Evolutionary conservation across 2,113 vertebrate genomes (phyloP).

Genomic region (Micronisus gabar): DNA sequence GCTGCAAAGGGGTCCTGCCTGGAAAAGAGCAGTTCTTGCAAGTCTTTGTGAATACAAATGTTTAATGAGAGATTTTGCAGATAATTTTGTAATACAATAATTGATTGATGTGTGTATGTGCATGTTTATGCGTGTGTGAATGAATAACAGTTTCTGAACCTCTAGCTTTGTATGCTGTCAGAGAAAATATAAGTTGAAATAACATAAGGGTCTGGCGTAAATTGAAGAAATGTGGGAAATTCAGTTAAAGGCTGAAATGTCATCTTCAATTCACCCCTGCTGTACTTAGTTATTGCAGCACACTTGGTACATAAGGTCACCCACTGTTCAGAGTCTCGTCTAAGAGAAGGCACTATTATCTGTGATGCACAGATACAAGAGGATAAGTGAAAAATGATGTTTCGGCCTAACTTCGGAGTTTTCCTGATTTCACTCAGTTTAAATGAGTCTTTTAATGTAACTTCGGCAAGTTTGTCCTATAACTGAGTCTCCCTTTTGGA

Average conservation of each 20-base stretch:
- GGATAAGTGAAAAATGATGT: background rate
- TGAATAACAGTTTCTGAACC: background rate
- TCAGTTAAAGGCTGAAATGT: conserved; percentile 57
- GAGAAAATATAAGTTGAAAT: conserved; percentile 22
- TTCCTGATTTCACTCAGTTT: background rate
- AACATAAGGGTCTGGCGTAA: background rate
- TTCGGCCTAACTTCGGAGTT: background rate
- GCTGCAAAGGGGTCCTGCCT: background rate
- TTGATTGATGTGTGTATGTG: background rate
- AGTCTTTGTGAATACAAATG: background rate
- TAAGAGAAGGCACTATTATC: conserved; percentile 11
- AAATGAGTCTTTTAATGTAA: background rate
- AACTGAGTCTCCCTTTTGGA: background rate
- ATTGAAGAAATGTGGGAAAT: conserved; percentile 40
- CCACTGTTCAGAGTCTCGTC: background rate
- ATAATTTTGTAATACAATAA: background rate
- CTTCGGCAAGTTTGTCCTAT: background rate
- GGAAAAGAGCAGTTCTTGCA: background rate
- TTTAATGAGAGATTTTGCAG: background rate
- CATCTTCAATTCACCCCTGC: conserved; percentile 54
- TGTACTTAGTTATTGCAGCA: conserved; percentile 47
- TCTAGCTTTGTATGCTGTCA: background rate
- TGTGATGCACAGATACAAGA: background rate
- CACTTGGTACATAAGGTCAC: conserved; percentile 38
- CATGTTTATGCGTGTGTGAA: background rate